Conservation (phyloP, 2,797 vertebrate species). For the Fistularia tabacaria region DNA sequence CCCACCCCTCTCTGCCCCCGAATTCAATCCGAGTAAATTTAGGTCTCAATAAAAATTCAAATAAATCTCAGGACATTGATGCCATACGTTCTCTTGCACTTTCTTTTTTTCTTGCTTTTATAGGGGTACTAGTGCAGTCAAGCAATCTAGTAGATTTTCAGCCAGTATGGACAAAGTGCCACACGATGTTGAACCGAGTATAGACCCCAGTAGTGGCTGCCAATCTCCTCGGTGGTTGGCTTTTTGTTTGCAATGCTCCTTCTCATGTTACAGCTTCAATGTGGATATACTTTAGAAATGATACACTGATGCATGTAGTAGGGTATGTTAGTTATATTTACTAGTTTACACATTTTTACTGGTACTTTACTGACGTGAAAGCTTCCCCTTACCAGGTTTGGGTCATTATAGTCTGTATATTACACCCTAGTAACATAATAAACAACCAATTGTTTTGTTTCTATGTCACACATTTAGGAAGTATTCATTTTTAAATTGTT, state of each 20-base stretch:
- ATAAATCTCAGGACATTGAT: too few relatives aligned
- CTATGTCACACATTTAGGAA: not conserved
- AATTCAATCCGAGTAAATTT: too few relatives aligned
- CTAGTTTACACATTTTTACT: slow-evolving; percentile 39
- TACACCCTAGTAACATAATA: slow-evolving; percentile 45
- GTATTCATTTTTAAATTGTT: too few relatives aligned
- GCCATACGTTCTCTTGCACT: too few relatives aligned
- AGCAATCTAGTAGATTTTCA: slow-evolving; percentile 11
- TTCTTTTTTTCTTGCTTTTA: too few relatives aligned
- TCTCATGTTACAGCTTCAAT: slow-evolving; percentile 39
- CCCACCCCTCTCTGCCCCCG: too few relatives aligned
- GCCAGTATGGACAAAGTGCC: slow-evolving; percentile 21
- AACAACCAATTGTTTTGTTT: slow-evolving; percentile 39
- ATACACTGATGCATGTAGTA: slow-evolving; percentile 32
- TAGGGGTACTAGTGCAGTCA: not conserved
- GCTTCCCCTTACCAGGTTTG: slow-evolving; percentile 25
- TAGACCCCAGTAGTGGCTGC: slow-evolving; percentile 13
- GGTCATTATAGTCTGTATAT: slow-evolving; percentile 21
- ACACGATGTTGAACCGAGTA: slow-evolving; percentile 7
- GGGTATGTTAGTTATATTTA: slow-evolving; percentile 42
- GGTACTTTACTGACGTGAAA: slow-evolving; percentile 38
- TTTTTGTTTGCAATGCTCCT: slow-evolving; percentile 28
- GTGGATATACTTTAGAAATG: slow-evolving; percentile 39
- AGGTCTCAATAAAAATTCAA: too few relatives aligned
- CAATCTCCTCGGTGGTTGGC: slow-evolving; percentile 18